A percentile compares a stretch with the other conserved stretches of the same genome.
phyloP scores from a whole-genome alignment of 2,797 vertebrate species.

The Hylomyscus alleni region DNA sequence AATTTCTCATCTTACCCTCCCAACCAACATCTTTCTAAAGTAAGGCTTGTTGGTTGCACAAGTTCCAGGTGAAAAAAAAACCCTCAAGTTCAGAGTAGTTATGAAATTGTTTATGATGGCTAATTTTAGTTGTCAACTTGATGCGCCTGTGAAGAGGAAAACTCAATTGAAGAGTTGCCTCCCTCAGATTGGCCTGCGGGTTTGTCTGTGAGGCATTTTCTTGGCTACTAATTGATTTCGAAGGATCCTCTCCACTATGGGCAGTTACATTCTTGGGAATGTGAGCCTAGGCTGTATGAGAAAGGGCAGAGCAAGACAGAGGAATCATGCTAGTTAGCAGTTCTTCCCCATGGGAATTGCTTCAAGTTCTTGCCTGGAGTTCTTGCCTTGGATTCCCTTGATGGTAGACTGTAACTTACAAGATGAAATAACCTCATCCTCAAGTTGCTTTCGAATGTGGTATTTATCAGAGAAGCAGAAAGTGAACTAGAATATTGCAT shows the following conservation, averaged over 20 bases:
- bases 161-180: not conserved
- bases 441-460: not conserved
- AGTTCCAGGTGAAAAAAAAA: slow-evolving; percentile 14
- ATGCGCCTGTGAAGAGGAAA: not conserved
- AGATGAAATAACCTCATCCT: not conserved
- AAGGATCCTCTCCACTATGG: not conserved
- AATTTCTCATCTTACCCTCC: slow-evolving; percentile 9
- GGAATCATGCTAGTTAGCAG: too few relatives aligned
- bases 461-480: not conserved
- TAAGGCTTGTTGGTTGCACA: not conserved
- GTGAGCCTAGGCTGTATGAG: not conserved
- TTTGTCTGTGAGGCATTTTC: not conserved
- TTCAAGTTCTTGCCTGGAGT: not conserved
- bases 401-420: not conserved
- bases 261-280: not conserved
- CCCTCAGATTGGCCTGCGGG: too few relatives aligned
- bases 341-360: not conserved
- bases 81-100: not conserved
- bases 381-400: not conserved
- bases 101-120: not conserved
- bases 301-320: not conserved
- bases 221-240: not conserved
- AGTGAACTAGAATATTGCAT: not conserved
- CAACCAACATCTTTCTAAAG: not conserved
- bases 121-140: not conserved